Evolutionary conservation across 1,140 invertebrate genomes (phyloP).

Genomic region (Drosophila nikananu): DNA sequence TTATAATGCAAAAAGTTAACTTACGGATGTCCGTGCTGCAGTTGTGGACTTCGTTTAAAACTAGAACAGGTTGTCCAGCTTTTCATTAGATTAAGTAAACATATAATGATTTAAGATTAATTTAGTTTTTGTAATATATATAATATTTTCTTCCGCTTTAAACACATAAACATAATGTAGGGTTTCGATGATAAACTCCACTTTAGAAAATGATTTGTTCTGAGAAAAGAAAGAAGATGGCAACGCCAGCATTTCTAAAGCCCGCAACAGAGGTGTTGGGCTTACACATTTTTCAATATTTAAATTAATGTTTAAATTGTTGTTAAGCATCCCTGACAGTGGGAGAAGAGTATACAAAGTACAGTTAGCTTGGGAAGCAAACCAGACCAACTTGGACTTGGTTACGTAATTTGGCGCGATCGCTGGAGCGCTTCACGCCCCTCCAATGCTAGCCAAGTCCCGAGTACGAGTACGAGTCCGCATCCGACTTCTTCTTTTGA

Average conservation of each 20-base stretch:
- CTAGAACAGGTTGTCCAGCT: slow-evolving; percentile 20
- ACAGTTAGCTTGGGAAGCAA: slow-evolving; percentile 37
- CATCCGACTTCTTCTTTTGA: slow-evolving; percentile 37
- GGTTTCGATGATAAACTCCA: neutral
- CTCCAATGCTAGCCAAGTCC: slow-evolving; percentile 15
- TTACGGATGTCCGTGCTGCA: slow-evolving; percentile 29
- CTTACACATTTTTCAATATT: neutral
- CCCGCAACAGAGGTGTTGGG: neutral
- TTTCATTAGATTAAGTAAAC: neutral
- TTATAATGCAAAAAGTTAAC: slow-evolving; percentile 10
- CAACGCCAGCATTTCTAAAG: too few species aligned
- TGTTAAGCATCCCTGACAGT: slow-evolving; percentile 7
- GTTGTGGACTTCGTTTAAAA: neutral
- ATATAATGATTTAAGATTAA: too few species aligned
- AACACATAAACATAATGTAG: too few species aligned
- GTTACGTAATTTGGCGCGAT: slow-evolving; percentile 64
- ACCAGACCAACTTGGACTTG: slow-evolving; percentile 46
- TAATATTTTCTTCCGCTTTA: too few species aligned
- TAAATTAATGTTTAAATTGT: too few species aligned
- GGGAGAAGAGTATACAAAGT: slow-evolving; percentile 8
- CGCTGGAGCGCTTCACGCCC: slow-evolving; percentile 69
- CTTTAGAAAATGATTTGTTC: neutral
- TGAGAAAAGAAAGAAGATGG: too few species aligned
- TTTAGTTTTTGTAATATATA: neutral
- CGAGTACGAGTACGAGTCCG: neutral